A percentile compares a stretch with the other conserved stretches of the same genome.
These are phyloP conservation scores for Polydrusus pterygomalis DNA, from an alignment of 2,888 invertebrate genomes.

Conservation along the genomic window DNA sequence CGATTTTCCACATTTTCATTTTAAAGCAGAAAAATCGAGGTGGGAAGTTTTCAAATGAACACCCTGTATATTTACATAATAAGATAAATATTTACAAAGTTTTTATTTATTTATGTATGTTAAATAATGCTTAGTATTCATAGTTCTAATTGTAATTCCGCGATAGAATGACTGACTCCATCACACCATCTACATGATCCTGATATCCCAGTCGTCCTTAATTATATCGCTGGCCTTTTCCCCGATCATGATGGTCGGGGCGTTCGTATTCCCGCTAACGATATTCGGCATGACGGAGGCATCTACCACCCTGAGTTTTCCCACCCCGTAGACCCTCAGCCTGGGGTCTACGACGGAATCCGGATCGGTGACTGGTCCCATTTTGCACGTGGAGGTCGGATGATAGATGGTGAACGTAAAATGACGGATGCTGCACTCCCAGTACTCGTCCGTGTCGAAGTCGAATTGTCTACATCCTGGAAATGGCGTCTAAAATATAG, in stretches of 20 bases:
- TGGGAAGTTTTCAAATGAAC: too few species aligned
- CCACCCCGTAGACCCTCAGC: conserved; percentile 85
- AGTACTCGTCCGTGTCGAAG: conserved; percentile 87
- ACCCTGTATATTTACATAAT: too few species aligned
- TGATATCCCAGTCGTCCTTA: conserved; percentile 84
- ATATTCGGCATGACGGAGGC: conserved; percentile 93
- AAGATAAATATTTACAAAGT: too few species aligned
- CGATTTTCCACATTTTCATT: too few species aligned
- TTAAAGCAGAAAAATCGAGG: too few species aligned
- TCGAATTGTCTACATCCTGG: conserved; percentile 86
- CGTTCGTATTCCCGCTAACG: conserved; percentile 92
- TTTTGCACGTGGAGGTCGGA: conserved; percentile 89
- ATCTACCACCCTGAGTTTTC: conserved; percentile 85
- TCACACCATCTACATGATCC: conserved; percentile 23
- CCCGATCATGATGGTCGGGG: conserved; percentile 92
- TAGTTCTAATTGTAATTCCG: too few species aligned
- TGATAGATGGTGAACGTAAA: conserved; percentile 89
- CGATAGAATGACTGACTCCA: not conserved
- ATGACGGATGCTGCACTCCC: conserved; percentile 90
- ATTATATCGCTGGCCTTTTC: conserved; percentile 93
- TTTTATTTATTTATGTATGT: too few species aligned
- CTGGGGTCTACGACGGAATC: conserved; percentile 88
- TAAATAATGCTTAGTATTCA: too few species aligned
- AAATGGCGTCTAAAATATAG: conserved; percentile 76
- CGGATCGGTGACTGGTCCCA: conserved; percentile 86